phyloP scores from a whole-genome alignment of 1,140 invertebrate genomes.

The Brachionus plicatilis region DNA sequence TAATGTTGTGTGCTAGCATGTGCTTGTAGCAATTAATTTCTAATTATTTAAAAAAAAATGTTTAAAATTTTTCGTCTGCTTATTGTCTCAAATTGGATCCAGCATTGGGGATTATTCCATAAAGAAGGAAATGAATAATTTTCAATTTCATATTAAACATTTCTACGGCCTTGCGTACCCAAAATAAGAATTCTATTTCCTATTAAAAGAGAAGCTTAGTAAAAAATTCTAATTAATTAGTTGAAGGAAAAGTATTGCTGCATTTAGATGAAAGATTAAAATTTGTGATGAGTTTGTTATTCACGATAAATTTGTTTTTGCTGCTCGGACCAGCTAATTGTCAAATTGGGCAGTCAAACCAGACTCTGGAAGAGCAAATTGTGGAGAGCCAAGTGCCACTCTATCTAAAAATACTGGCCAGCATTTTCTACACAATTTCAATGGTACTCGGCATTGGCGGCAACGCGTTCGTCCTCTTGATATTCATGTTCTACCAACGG shows the following conservation, averaged over 20 bases:
- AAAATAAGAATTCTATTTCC: background rate
- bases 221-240: background rate
- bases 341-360: background rate
- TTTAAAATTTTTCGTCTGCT: too few species aligned
- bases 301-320: background rate
- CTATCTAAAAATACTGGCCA: background rate
- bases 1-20: too few species aligned
- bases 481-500: background rate
- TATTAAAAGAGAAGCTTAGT: background rate
- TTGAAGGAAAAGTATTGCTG: background rate
- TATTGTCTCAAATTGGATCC: background rate
- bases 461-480: conserved; percentile 1
- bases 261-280: background rate
- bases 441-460: conserved; percentile 8
- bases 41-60: too few species aligned
- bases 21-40: too few species aligned
- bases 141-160: background rate
- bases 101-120: background rate
- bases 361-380: background rate
- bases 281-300: background rate
- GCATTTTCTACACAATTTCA: conserved; percentile 30
- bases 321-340: background rate
- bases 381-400: background rate
- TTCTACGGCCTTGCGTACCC: background rate
- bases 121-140: background rate